Base-by-base conservation (phyloP, 2,888 invertebrate species). In the Geophilus truncorum region DNA sequence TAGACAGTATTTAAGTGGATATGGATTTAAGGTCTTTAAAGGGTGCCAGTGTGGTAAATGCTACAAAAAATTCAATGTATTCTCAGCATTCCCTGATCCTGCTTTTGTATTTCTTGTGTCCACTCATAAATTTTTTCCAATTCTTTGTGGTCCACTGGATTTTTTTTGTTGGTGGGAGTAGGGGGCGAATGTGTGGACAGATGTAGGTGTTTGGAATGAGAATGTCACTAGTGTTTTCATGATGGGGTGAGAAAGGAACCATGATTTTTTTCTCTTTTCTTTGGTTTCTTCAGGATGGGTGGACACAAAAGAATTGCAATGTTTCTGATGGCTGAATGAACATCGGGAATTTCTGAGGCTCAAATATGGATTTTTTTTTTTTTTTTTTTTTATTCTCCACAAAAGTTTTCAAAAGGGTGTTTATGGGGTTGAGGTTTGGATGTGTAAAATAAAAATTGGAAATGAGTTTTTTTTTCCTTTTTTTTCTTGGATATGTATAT, bases 1-100 rank as follows among this genome's bases (percentile, higher is more conserved):
- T 70, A 12, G 70, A 25, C 28, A 28, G 70, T 70, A n/a, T 70
- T 45, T 70, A 70, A 70, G 70, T 70, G 70, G 70, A 70, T 25
- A n/a, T 25, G 70, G 70, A 70, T 70, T 70, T 70, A 70, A 7
- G 10, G 28, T 2, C 3, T 70, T 70, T 70, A n/a, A 51, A 51
- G 18, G 51, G n/a, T 51, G n/a, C 18, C 18, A 4, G 18, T 70
- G 25, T 70, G 12, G 12, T 28, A 70, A 28, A 23, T 28, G 28
- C 15, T 70, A n/a, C 28, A 28, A 25, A 10, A 15, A 28, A 28
- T 70, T 70, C 70, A 70, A 70, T 70, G 70, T 70, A 28, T 70
- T 70, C 18, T 18, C 18, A 18, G n/a, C 18, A 18, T 51, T 51
- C 7, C 18, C 7, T 51, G 18, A 51, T 51, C 18, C 51, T 3